Conservation (phyloP, 2,797 vertebrate species). For the Muraenolepis orangiensis region DNA sequence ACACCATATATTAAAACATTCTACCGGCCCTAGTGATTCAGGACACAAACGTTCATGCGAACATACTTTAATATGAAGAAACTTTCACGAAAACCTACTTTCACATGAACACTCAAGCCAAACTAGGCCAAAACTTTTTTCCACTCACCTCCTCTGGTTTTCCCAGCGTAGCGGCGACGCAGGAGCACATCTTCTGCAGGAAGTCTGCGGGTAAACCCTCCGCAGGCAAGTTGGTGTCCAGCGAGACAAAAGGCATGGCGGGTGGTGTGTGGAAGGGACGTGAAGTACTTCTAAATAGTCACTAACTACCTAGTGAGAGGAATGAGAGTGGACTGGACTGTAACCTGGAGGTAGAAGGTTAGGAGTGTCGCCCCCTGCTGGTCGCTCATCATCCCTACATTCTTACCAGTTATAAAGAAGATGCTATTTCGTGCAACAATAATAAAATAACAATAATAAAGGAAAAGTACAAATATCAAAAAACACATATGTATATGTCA, state of each 20-base stretch:
- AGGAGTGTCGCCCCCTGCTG: background rate
- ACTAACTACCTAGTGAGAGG: background rate
- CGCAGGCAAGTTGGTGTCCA: constrained; percentile 76
- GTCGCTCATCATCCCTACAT: background rate
- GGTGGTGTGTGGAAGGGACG: background rate
- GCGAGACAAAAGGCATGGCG: constrained; percentile 79
- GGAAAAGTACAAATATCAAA: too few relatives aligned
- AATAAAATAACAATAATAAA: too few relatives aligned
- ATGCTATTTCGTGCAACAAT: too few relatives aligned
- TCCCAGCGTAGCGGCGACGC: constrained; percentile 69
- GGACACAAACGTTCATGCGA: too few relatives aligned
- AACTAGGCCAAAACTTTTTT: too few relatives aligned
- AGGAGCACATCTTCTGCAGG: constrained; percentile 66
- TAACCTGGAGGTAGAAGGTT: background rate
- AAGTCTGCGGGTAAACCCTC: constrained; percentile 71
- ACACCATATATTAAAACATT: too few relatives aligned
- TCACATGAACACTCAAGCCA: too few relatives aligned
- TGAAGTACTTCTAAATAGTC: too few relatives aligned
- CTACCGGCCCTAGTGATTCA: too few relatives aligned
- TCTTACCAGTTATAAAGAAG: too few relatives aligned
- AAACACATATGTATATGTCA: background rate
- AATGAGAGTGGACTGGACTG: background rate
- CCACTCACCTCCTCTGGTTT: constrained; percentile 83
- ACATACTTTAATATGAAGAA: too few relatives aligned
- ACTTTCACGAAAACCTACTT: too few relatives aligned